phyloP scores from a whole-genome alignment of 2,113 vertebrate species.

The Sitta europaea region DNA sequence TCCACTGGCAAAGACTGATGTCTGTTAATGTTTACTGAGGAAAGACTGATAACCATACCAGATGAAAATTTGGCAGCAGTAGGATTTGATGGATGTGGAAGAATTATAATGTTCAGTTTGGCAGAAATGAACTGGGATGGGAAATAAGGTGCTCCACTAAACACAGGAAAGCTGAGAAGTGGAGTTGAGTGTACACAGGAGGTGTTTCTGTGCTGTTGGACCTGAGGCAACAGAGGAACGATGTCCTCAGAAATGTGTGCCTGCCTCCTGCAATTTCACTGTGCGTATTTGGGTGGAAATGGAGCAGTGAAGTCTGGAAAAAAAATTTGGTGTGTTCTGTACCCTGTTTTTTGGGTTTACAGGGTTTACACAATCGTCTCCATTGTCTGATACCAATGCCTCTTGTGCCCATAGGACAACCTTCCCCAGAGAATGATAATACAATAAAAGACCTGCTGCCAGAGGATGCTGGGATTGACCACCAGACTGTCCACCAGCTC shows the following conservation, averaged over 20 bases:
- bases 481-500: conserved; percentile 97
- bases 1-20: neutral
- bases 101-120: neutral
- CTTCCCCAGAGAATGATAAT: conserved; percentile 87
- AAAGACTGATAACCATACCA: neutral
- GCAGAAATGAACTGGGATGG: neutral
- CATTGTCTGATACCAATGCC: neutral
- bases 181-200: neutral
- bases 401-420: conserved; percentile 74
- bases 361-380: neutral
- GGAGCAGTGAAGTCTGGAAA: neutral
- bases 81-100: neutral
- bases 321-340: neutral
- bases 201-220: neutral
- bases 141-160: neutral
- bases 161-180: neutral
- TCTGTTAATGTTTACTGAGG: neutral
- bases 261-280: neutral
- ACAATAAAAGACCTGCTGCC: conserved; percentile 91
- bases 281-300: neutral
- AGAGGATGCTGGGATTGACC: conserved; percentile 94
- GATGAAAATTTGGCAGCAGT: neutral
- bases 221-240: neutral
- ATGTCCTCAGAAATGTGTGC: neutral
- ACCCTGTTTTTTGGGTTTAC: neutral